Conservation (phyloP, 2,888 invertebrate species). For the Aethes cnicana region DNA sequence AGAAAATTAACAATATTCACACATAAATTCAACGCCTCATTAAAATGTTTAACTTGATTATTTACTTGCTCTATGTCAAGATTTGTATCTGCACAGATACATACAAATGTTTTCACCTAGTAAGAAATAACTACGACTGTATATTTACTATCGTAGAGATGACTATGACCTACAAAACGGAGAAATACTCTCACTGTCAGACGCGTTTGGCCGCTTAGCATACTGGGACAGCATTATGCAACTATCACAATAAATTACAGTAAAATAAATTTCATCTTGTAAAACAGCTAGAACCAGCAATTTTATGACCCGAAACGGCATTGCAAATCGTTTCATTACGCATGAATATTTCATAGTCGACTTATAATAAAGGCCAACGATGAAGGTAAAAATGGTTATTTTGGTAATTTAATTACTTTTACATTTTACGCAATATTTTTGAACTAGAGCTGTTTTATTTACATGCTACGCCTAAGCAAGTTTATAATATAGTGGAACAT, state of each 20-base stretch:
- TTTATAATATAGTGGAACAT: slow-evolving; percentile 6
- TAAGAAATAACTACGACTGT: slow-evolving; percentile 42
- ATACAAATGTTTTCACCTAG: slow-evolving; percentile 55
- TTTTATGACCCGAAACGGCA: slow-evolving; percentile 48
- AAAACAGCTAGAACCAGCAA: slow-evolving; percentile 14
- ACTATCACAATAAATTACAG: slow-evolving; percentile 28
- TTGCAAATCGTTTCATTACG: slow-evolving; percentile 61
- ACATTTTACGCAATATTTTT: slow-evolving; percentile 18
- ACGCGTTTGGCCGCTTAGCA: slow-evolving; percentile 42
- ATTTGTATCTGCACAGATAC: too few relatives aligned
- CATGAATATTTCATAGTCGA: slow-evolving; percentile 64
- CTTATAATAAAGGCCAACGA: slow-evolving; percentile 58
- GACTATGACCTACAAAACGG: slow-evolving; percentile 67
- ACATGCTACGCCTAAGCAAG: slow-evolving; percentile 6
- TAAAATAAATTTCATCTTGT: background rate
- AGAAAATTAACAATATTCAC: background rate
- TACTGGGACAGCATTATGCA: slow-evolving; percentile 41
- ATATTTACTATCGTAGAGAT: slow-evolving; percentile 44
- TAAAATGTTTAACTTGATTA: too few relatives aligned
- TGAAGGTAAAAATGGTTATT: slow-evolving; percentile 56
- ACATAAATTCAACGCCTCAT: too few relatives aligned
- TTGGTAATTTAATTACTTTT: slow-evolving; percentile 33
- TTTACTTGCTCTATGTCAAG: too few relatives aligned
- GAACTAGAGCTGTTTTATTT: slow-evolving; percentile 9
- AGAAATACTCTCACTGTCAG: slow-evolving; percentile 73